Conservation (phyloP, 2,113 vertebrate genomes). For the Crocuta crocuta region DNA sequence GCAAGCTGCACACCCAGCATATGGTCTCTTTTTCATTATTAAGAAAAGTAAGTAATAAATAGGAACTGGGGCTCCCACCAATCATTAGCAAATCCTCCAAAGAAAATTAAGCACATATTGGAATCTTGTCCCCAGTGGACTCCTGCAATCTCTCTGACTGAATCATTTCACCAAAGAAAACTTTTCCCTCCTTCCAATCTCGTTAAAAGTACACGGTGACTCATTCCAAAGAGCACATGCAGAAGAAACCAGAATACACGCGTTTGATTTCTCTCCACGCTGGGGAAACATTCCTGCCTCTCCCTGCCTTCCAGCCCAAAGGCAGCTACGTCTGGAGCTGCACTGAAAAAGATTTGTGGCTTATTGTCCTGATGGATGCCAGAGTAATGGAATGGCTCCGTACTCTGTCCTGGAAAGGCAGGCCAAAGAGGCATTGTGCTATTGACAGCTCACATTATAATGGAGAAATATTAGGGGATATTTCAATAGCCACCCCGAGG, state of each 20-base stretch:
- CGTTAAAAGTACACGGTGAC: slow-evolving; percentile 14
- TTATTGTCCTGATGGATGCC: slow-evolving; percentile 70
- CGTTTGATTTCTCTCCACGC: slow-evolving; percentile 59
- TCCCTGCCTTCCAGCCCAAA: slow-evolving; percentile 65
- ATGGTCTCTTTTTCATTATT: slow-evolving; percentile 66
- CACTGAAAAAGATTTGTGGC: slow-evolving; percentile 65
- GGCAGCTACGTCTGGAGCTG: slow-evolving; percentile 46
- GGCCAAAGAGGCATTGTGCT: slow-evolving; percentile 19
- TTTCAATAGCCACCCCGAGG: slow-evolving; percentile 74
- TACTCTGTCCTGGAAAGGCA: slow-evolving; percentile 61
- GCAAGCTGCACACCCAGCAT: slow-evolving; percentile 60
- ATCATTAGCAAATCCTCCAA: slow-evolving; percentile 72
- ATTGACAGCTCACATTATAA: slow-evolving; percentile 54
- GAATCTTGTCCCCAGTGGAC: slow-evolving; percentile 49
- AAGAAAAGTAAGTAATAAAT: slow-evolving; percentile 69
- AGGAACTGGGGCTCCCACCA: slow-evolving; percentile 30
- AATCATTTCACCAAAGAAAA: slow-evolving; percentile 69
- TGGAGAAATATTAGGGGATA: slow-evolving; percentile 72
- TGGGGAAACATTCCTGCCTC: slow-evolving; percentile 61
- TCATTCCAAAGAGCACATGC: slow-evolving; percentile 63
- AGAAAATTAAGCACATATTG: slow-evolving; percentile 62
- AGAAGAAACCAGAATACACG: slow-evolving; percentile 53
- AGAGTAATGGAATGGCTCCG: slow-evolving; percentile 71
- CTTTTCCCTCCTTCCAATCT: slow-evolving; percentile 56
- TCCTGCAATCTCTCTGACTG: slow-evolving; percentile 52